Percentiles rank a stretch among this genome's conserved stretches.
Evolutionary conservation across 2,113 vertebrate genomes (phyloP).

Genomic region (Gymnocephalus cernua): DNA sequence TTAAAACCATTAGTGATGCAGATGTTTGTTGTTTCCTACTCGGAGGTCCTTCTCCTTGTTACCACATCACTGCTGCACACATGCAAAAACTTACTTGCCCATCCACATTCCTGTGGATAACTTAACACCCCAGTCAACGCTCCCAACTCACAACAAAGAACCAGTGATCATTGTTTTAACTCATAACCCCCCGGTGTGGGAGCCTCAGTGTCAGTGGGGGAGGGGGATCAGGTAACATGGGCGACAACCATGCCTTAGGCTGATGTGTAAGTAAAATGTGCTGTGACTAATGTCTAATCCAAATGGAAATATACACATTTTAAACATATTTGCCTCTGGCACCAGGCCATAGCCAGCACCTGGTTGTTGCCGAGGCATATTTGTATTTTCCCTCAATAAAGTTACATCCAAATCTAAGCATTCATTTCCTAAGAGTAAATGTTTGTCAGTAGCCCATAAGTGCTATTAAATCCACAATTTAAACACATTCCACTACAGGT

Average conservation of each 20-base stretch:
- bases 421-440: too few relatives aligned
- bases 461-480: too few relatives aligned
- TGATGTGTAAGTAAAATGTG: constrained; percentile 12
- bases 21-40: neutral
- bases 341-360: constrained; percentile 13
- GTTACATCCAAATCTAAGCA: neutral
- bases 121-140: neutral
- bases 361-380: constrained; percentile 5
- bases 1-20: neutral
- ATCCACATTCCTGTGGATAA: constrained; percentile 15
- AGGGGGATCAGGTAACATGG: neutral
- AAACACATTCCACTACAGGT: too few relatives aligned
- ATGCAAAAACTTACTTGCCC: neutral
- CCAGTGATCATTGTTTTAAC: neutral
- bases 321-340: neutral
- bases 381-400: constrained; percentile 12
- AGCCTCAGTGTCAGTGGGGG: neutral
- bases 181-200: neutral
- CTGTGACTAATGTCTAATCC: neutral
- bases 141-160: neutral
- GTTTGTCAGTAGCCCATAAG: too few relatives aligned
- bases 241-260: neutral
- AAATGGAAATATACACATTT: constrained; percentile 14
- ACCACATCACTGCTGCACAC: neutral
- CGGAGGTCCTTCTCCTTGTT: neutral